phyloP scores from a whole-genome alignment of 30 jellyfish, hydroid and myxozoan species.

The Aurelia coerulea region DNA sequence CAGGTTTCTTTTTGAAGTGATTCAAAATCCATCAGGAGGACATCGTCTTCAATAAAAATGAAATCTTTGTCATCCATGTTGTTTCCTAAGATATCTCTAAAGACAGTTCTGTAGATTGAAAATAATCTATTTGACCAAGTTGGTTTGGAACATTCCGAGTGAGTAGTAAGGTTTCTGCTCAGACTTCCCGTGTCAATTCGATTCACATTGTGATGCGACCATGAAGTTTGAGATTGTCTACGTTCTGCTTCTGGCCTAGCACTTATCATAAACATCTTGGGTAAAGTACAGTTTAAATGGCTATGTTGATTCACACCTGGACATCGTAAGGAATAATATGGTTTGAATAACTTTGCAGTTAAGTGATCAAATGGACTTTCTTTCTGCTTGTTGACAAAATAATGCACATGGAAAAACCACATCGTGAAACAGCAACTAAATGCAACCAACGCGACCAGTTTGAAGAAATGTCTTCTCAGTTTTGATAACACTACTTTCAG shows the following conservation, averaged over 20 bases:
- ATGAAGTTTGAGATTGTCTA: neutral
- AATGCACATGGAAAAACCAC: conserved; percentile 19
- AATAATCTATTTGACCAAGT: conserved; percentile 34
- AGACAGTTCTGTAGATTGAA: conserved; percentile 23
- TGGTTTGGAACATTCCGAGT: conserved; percentile 3
- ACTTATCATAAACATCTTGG: conserved; percentile 38
- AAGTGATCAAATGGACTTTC: conserved; percentile 44
- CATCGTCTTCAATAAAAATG: conserved; percentile 47
- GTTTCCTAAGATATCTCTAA: conserved; percentile 10
- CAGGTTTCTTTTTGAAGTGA: conserved; percentile 18
- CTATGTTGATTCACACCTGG: neutral
- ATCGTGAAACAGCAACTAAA: neutral
- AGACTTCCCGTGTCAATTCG: conserved; percentile 10
- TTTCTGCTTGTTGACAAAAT: conserved; percentile 13
- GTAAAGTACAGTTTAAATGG: neutral
- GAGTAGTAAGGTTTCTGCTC: neutral
- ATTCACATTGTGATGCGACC: neutral
- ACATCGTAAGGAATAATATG: neutral
- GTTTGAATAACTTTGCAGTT: conserved; percentile 5
- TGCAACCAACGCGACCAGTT: neutral
- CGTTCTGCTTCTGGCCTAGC: conserved; percentile 20
- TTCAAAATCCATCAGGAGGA: conserved; percentile 2
- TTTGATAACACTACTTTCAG: no score
- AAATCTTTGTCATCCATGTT: conserved; percentile 17
- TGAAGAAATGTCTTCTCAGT: no score